Evolutionary conservation across 1,140 invertebrate genomes (phyloP).

Genomic region (Neodiprion fabricii): DNA sequence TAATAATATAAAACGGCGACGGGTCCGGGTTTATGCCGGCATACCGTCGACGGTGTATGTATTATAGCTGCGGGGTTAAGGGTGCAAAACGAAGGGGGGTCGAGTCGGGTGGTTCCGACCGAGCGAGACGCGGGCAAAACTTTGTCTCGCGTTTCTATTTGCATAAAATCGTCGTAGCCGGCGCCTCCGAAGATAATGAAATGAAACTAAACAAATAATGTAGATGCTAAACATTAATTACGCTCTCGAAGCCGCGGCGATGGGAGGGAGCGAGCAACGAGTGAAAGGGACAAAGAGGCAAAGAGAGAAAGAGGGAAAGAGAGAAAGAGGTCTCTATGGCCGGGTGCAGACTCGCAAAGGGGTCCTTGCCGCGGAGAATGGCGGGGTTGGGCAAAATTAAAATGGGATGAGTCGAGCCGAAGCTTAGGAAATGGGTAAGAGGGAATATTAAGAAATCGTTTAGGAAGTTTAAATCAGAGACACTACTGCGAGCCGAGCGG

Average conservation of each 20-base stretch:
- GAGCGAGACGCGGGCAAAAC: constrained; percentile 27
- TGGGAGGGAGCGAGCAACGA: constrained; percentile 16
- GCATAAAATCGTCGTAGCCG: constrained; percentile 56
- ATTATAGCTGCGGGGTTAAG: constrained; percentile 7
- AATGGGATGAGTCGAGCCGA: not conserved
- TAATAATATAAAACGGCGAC: constrained; percentile 3
- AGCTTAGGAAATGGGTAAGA: constrained; percentile 24
- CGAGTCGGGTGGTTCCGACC: not conserved
- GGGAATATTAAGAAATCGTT: constrained; percentile 43
- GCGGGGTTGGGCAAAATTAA: constrained; percentile 17
- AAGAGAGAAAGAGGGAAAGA: constrained; percentile 19
- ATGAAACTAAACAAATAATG: constrained; percentile 60
- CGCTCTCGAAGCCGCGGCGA: constrained; percentile 37
- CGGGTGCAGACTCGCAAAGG: constrained; percentile 15
- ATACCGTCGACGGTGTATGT: not conserved
- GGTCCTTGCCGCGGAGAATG: constrained; percentile 14
- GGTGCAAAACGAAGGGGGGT: not conserved
- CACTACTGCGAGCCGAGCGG: not conserved
- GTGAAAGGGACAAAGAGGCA: constrained; percentile 18
- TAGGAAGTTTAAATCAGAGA: constrained; percentile 43
- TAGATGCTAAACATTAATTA: constrained; percentile 58
- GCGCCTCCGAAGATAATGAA: constrained; percentile 56
- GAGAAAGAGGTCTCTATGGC: constrained; percentile 2
- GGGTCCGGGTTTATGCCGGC: not conserved
- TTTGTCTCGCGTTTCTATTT: constrained; percentile 44